Evolutionary conservation across 2,113 vertebrate species (phyloP), one percentile per base, ranked within the genome.

Genomic region (Rhea pennata): DNA sequence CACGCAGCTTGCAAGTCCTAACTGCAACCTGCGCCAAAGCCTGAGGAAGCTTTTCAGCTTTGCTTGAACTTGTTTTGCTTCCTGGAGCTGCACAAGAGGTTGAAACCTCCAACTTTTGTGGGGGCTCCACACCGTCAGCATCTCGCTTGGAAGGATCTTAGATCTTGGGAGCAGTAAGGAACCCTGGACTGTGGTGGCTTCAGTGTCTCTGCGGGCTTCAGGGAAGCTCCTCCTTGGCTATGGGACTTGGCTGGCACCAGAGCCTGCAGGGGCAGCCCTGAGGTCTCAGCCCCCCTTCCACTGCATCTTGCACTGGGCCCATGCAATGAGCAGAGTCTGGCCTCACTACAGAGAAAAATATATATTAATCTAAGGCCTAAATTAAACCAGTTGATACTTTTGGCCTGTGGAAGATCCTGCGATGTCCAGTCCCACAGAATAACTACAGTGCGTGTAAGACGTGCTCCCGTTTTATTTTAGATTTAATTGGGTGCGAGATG

Each of bases 311-410:
- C 10, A 5, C 16, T 19, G 16, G 31, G 56, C 9, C 16, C 31
- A 33, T 59, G 56, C 29, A 59, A 33, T 59, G 31, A 59, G 56
- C 29, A 5, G 17, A 29, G 33, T 59, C 9, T 10, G 33, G 56
- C 16, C 36, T 36, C 36, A 36, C 36, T 36, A 36, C 36, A 36
- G 36, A 36, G 36, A 36, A 58, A 58, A 58, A 16, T 46, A 46
- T 44, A 44, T 44, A 19, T 9, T 6, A 23, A 36, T 75, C 74
- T 82, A 75, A n/a, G n/a, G 75, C 33, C 17, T 81, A 33, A 61
- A 78, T 75, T 84, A 76, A 72, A 78, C 20, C 58, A 89, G 94
- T 75, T 79, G 48, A 76, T 90, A 31, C 33, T 87, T 87, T 89
- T 0, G 0, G 53, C 53, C 87, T 91, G 61, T 48, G 40, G 44